Conservation (phyloP, 2,797 vertebrate genomes). For the Takifugu rubripes region DNA sequence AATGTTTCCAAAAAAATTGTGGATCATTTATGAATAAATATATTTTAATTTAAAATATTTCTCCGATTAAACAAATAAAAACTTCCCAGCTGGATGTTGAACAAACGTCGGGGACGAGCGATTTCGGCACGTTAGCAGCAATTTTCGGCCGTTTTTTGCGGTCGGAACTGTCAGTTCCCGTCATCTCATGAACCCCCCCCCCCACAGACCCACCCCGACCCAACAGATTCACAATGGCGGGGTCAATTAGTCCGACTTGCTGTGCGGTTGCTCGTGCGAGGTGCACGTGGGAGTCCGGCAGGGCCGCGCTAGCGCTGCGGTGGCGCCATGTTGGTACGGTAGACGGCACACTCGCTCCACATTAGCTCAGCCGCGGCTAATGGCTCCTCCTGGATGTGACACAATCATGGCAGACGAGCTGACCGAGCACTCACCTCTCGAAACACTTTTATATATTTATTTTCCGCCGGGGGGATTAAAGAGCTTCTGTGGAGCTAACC, state of each 20-base stretch:
- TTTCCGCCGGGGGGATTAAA: slow-evolving; percentile 58
- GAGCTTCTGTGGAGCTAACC: slow-evolving; percentile 62
- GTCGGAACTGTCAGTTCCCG: neutral
- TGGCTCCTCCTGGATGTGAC: slow-evolving; percentile 55
- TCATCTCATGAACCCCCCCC: neutral
- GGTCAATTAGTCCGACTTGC: slow-evolving; percentile 23
- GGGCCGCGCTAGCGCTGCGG: slow-evolving; percentile 1
- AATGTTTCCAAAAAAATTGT: neutral
- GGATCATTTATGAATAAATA: neutral
- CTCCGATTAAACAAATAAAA: no score
- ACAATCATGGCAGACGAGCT: slow-evolving; percentile 60
- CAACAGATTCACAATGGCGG: slow-evolving; percentile 4
- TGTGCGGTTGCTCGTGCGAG: neutral
- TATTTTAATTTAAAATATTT: neutral
- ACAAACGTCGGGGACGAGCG: no score
- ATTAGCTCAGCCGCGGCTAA: slow-evolving; percentile 55
- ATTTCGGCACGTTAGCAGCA: no score
- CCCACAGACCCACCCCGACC: neutral
- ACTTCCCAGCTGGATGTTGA: no score
- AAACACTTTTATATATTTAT: slow-evolving; percentile 62
- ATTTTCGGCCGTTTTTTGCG: no score
- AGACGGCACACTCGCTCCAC: slow-evolving; percentile 73
- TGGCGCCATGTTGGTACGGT: slow-evolving; percentile 42
- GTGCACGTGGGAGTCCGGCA: neutral
- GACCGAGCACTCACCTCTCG: slow-evolving; percentile 78